Percentiles rank a stretch among this genome's conserved stretches.
phyloP scores from a whole-genome alignment of 2,888 invertebrate species.

The Cryptops parisi region DNA sequence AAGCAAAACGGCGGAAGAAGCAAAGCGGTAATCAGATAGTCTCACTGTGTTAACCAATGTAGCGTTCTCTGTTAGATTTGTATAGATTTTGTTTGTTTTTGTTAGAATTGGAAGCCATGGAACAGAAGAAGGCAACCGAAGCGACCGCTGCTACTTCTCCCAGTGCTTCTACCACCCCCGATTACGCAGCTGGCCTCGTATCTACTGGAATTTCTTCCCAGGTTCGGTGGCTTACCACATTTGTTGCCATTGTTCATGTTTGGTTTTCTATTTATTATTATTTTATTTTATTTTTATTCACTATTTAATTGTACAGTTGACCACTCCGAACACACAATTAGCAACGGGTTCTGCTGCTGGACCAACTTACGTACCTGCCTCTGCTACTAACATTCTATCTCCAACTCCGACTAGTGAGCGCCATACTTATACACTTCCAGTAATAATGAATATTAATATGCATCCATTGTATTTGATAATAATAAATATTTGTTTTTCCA shows the following conservation, averaged over 20 bases:
- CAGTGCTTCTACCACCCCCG: constrained; percentile 45
- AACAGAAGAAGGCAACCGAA: constrained; percentile 32
- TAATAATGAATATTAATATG: background rate
- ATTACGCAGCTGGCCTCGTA: constrained; percentile 65
- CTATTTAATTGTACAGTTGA: constrained; percentile 21
- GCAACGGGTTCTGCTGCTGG: constrained; percentile 27
- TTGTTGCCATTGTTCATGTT: too few species aligned
- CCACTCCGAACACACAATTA: constrained; percentile 26
- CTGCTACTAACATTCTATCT: constrained; percentile 21
- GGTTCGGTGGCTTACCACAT: too few species aligned
- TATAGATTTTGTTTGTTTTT: background rate
- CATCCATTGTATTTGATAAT: background rate
- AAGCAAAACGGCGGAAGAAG: constrained; percentile 71
- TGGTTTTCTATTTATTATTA: background rate
- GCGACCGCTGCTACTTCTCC: constrained; percentile 25
- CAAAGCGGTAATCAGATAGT: constrained; percentile 45
- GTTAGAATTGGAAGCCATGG: constrained; percentile 25
- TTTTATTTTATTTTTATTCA: background rate
- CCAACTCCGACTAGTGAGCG: constrained; percentile 19
- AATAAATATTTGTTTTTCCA: background rate
- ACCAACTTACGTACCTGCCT: constrained; percentile 17
- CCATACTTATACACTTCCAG: too few species aligned
- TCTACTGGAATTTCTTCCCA: constrained; percentile 42
- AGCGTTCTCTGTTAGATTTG: too few species aligned
- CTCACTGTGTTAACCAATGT: too few species aligned